Evolutionary conservation across 2,888 invertebrate genomes (phyloP), one percentile per base, ranked within the genome.

Genomic region (Hetaerina titia): DNA sequence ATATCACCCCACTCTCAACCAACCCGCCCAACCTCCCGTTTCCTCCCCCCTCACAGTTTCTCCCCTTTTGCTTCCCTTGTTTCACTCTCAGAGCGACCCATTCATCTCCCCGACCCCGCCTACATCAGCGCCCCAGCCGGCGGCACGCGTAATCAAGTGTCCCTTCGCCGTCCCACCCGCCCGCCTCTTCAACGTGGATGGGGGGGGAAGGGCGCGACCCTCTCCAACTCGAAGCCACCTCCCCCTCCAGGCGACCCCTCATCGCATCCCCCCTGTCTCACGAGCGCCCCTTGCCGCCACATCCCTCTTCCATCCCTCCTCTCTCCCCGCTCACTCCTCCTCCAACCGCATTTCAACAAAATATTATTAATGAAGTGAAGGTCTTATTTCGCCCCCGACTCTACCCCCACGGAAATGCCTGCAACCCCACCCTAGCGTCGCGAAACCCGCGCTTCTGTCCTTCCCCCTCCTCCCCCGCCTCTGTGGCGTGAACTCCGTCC

Each of bases 341-440:
- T 11, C 25, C 11, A 81, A 81, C 81, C 25, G 31, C 9, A 92
- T 92, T 74, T 69, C 13, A 22, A 69, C 64, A 69, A 92, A 89
- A 92, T 92, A 92, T 74, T 92, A 92, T 92, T 92, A 92, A 92
- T 92, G 92, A 92, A 92, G 92, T 63, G 92, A 56, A 19, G 92
- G 69, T 57, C 92, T 92, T 92, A 92, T 92, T 92, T 90, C 22
- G n/a, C 57, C 60, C 31, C 81, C 2, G 25, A 2, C 31, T 31
- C 31, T 25, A 31, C 60, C 17, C 60, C 19, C 25, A 11, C n/a
- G 19, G 81, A 15, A 15, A 4, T 81, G 25, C 45, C 45, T 45
- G 45, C 45, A 31, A 81, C 31, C 45, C 81, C 25, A 11, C 45
- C 45, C 4, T 45, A 45, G 45, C 45, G 31, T 11, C 25, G 31